Evolutionary conservation across 1,140 invertebrate genomes (phyloP).

Genomic region (Pissodes strobi): DNA sequence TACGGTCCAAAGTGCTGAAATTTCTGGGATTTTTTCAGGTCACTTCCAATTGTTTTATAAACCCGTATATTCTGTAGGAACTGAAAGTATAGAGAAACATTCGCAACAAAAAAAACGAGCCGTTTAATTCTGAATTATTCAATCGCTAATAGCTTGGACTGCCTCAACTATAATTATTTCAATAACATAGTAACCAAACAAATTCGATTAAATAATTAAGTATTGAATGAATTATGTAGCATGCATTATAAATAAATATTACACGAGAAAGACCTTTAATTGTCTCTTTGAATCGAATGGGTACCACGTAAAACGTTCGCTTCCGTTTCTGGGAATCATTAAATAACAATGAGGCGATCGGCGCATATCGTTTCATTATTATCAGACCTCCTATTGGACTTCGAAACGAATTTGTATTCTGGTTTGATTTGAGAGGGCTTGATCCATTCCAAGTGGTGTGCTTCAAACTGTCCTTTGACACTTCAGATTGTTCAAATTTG

Average conservation of each 20-base stretch:
- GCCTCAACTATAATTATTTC: background rate
- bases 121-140: background rate
- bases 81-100: too few relatives aligned
- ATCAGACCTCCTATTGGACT: too few relatives aligned
- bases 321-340: conserved; percentile 20
- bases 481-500: too few relatives aligned
- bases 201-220: conserved; percentile 8
- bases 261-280: conserved; percentile 3
- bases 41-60: too few relatives aligned
- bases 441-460: too few relatives aligned
- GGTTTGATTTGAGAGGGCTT: too few relatives aligned
- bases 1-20: too few relatives aligned
- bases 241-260: conserved; percentile 16
- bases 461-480: too few relatives aligned
- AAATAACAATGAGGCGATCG: conserved; percentile 6
- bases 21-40: too few relatives aligned
- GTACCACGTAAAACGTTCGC: conserved; percentile 6
- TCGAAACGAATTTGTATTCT: too few relatives aligned
- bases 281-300: conserved; percentile 3
- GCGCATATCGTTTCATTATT: background rate
- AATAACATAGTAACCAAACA: background rate
- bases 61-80: too few relatives aligned
- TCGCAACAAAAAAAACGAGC: too few relatives aligned
- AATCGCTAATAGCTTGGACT: background rate
- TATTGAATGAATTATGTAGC: conserved; percentile 18